Percentiles rank a stretch among this genome's conserved stretches.
These are phyloP conservation scores for Chaetodon trifasciatus DNA, from an alignment of 2,797 vertebrate genomes.

Conservation along the genomic window DNA sequence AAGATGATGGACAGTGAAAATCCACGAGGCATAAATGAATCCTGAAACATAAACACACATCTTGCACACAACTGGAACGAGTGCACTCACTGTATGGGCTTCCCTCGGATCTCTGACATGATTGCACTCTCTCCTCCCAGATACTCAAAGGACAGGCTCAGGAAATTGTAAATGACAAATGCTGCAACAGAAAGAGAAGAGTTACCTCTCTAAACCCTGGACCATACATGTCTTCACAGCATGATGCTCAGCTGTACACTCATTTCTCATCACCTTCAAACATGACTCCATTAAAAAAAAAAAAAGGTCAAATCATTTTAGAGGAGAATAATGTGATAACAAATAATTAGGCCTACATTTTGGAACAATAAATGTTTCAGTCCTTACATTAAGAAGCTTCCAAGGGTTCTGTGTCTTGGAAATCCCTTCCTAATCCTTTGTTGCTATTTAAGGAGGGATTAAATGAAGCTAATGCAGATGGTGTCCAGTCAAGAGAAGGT, in stretches of 20 bases:
- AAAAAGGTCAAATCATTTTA: conserved; percentile 58
- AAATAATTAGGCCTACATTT: conserved; percentile 74
- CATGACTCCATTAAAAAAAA: conserved; percentile 53
- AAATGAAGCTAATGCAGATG: conserved; percentile 81
- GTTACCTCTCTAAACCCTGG: conserved; percentile 12
- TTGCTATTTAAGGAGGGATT: conserved; percentile 86
- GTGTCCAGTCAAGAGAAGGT: conserved; percentile 79
- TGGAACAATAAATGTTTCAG: conserved; percentile 75
- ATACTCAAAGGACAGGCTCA: conserved; percentile 98
- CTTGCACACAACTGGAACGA: too few species aligned
- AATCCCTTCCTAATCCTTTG: conserved; percentile 84
- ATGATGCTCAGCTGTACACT: conserved; percentile 17
- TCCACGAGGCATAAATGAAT: too few species aligned
- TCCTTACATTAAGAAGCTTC: conserved; percentile 78
- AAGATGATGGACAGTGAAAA: too few species aligned
- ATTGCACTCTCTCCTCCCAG: conserved; percentile 97
- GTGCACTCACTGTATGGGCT: conserved; percentile 90
- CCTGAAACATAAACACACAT: too few species aligned
- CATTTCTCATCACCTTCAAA: conserved; percentile 46
- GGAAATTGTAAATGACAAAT: conserved; percentile 98
- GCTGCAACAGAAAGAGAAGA: conserved; percentile 83
- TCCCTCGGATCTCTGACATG: conserved; percentile 97
- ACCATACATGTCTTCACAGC: not conserved
- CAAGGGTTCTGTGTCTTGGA: conserved; percentile 76
- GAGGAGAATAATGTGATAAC: conserved; percentile 60